These are phyloP conservation scores for Spisula subtruncata DNA, from an alignment of 2,888 invertebrate genomes.

Conservation along the genomic window DNA sequence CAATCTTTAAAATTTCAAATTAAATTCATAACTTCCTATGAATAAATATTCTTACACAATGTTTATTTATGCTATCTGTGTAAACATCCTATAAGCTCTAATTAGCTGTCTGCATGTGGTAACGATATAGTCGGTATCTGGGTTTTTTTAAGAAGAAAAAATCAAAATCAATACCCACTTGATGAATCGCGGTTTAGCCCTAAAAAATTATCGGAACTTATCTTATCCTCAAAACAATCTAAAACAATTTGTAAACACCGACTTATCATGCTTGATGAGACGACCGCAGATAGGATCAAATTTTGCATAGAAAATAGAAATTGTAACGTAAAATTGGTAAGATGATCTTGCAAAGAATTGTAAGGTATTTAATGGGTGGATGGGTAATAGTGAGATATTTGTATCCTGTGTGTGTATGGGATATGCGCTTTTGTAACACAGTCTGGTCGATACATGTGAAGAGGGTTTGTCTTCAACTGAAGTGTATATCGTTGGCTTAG, in stretches of 20 bases:
- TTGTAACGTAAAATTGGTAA: constrained; percentile 54
- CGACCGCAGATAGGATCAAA: constrained; percentile 35
- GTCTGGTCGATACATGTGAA: constrained; percentile 2
- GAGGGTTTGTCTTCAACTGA: too few relatives aligned
- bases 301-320: constrained; percentile 46
- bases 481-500: too few relatives aligned
- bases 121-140: neutral
- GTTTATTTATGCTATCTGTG: neutral
- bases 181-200: neutral
- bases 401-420: neutral
- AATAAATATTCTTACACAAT: neutral
- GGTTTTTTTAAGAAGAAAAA: constrained; percentile 15
- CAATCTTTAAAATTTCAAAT: neutral
- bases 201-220: neutral
- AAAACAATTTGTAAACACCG: constrained; percentile 37
- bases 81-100: neutral
- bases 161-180: neutral
- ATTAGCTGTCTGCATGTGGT: constrained; percentile 3
- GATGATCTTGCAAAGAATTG: constrained; percentile 43
- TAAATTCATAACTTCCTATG: neutral
- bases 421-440: neutral
- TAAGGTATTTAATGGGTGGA: constrained; percentile 32
- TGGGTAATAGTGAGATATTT: neutral
- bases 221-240: constrained; percentile 16
- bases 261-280: constrained; percentile 24